phyloP scores from a whole-genome alignment of 2,797 vertebrate genomes.

The Oreortyx pictus region DNA sequence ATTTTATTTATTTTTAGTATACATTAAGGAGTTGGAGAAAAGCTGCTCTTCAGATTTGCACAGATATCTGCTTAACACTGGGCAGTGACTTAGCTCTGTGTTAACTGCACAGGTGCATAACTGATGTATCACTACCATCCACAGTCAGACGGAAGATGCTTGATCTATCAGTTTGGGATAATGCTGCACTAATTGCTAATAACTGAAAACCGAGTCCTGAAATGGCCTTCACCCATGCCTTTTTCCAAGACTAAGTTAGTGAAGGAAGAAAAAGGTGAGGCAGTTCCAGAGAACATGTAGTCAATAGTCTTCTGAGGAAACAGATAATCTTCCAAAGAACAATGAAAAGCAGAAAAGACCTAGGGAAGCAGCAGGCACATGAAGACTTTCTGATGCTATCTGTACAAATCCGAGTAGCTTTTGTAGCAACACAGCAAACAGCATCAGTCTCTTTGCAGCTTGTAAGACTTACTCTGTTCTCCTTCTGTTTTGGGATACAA shows the following conservation, averaged over 20 bases:
- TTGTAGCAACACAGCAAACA: background rate
- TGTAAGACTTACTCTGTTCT: background rate
- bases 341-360: background rate
- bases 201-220: background rate
- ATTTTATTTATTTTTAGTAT: too few relatives aligned
- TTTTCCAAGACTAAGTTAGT: background rate
- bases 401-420: background rate
- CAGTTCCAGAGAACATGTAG: background rate
- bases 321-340: background rate
- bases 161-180: background rate
- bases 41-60: background rate
- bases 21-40: background rate
- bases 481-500: background rate
- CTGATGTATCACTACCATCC: background rate
- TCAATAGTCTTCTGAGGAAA: background rate
- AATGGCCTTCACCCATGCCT: background rate
- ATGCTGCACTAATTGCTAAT: background rate
- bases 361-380: fast-evolving
- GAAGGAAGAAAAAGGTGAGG: background rate
- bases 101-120: background rate
- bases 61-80: background rate
- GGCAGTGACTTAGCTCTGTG: background rate
- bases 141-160: background rate
- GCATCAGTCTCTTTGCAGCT: background rate
- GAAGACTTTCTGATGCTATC: background rate